phyloP scores from a whole-genome alignment of 2,888 invertebrate species.

The Synanthedon vespiformis region DNA sequence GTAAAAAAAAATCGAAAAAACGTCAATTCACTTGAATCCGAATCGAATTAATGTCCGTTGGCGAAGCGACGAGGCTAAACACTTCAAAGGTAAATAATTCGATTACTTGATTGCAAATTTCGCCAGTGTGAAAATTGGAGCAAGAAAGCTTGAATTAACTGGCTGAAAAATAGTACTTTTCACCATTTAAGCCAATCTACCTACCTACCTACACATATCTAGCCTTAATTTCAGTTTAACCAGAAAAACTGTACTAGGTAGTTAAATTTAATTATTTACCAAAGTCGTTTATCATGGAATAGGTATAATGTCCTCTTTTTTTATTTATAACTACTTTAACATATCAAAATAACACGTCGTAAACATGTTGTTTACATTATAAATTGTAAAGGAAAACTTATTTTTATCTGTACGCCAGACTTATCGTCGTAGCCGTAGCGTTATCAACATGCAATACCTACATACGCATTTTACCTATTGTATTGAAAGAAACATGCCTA shows the following conservation, averaged over 20 bases:
- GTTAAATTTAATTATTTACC: too few species aligned
- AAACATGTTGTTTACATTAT: background rate
- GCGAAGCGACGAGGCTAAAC: slow-evolving; percentile 12
- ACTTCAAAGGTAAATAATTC: slow-evolving; percentile 11
- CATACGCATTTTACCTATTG: background rate
- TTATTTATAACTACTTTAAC: background rate
- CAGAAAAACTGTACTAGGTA: too few species aligned
- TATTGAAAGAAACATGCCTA: too few species aligned
- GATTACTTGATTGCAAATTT: slow-evolving; percentile 41
- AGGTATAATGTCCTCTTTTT: background rate
- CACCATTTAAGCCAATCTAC: background rate
- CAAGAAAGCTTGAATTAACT: slow-evolving; percentile 3
- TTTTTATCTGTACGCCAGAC: background rate
- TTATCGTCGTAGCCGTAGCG: background rate
- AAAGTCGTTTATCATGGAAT: too few species aligned
- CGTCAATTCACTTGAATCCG: slow-evolving; percentile 12
- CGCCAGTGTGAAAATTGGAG: slow-evolving; percentile 11
- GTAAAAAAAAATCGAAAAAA: slow-evolving; percentile 8
- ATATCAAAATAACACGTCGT: background rate
- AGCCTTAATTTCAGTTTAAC: background rate
- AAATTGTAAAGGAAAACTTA: background rate
- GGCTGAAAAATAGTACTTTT: background rate
- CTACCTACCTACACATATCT: background rate
- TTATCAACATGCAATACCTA: background rate
- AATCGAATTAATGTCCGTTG: slow-evolving; percentile 19